Conservation (phyloP, 2,113 vertebrate species). For the Chionomys nivalis region DNA sequence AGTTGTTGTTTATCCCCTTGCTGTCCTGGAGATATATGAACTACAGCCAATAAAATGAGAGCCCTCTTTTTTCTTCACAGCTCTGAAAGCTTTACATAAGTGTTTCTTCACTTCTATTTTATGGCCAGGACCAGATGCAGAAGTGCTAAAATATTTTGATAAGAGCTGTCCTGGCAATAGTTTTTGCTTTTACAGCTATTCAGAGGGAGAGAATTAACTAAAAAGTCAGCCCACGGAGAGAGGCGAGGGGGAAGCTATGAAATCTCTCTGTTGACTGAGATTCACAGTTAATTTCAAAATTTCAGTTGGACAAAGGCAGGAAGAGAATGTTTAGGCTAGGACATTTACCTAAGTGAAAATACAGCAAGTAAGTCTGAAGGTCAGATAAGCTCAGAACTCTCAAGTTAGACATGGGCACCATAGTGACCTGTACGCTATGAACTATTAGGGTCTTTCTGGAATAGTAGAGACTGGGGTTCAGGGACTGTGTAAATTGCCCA, state of each 20-base stretch:
- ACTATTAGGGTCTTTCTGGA: background rate
- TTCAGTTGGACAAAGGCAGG: conserved; percentile 38
- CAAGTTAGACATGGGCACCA: background rate
- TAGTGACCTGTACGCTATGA: background rate
- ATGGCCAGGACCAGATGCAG: conserved; percentile 79
- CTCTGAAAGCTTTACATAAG: conserved; percentile 80
- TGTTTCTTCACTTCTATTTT: conserved; percentile 82
- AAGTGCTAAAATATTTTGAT: conserved; percentile 85
- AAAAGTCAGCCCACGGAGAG: conserved; percentile 70
- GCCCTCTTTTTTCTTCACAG: conserved; percentile 72
- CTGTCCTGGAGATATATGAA: conserved; percentile 79
- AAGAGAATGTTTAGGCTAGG: conserved; percentile 33
- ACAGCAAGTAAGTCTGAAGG: background rate
- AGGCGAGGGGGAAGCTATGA: background rate
- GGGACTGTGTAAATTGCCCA: background rate
- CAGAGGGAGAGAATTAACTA: conserved; percentile 72
- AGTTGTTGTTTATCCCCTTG: conserved; percentile 55
- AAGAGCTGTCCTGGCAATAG: conserved; percentile 77
- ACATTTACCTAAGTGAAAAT: conserved; percentile 31
- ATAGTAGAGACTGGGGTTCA: background rate
- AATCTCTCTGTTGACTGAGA: conserved; percentile 59
- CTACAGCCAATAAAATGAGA: conserved; percentile 72
- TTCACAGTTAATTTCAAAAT: conserved; percentile 57
- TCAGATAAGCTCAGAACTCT: background rate
- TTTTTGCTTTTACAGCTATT: conserved; percentile 78